phyloP scores from a whole-genome alignment of 2,888 invertebrate genomes.

The Agonopterix alstromeriana region DNA sequence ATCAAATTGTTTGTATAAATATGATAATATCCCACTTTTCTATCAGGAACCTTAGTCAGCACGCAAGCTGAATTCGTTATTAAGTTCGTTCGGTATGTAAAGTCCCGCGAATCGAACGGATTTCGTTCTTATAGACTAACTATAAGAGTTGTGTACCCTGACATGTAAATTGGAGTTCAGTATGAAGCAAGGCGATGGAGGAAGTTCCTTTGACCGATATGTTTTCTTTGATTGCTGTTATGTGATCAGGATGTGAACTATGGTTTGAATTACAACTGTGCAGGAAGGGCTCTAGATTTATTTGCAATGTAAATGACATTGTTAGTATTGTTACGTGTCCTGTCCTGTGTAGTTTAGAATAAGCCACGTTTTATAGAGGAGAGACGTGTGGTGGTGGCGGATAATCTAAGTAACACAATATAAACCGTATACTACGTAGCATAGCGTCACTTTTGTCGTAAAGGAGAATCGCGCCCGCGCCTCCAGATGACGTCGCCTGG shows the following conservation, averaged over 20 bases:
- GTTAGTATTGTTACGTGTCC: no score
- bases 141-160: no score
- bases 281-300: not conserved
- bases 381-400: no score
- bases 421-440: no score
- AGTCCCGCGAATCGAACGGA: no score
- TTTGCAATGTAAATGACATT: not conserved
- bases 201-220: slow-evolving; percentile 27
- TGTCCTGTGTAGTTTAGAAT: not conserved
- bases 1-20: slow-evolving; percentile 42
- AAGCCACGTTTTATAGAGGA: no score
- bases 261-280: not conserved
- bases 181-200: slow-evolving; percentile 18
- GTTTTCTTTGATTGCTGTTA: slow-evolving; percentile 19
- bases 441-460: no score
- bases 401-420: no score
- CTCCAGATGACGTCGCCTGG: no score
- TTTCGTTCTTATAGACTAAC: no score
- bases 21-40: slow-evolving; percentile 61
- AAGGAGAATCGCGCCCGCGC: no score
- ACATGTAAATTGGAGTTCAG: slow-evolving; percentile 11
- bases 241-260: slow-evolving; percentile 21
- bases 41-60: slow-evolving; percentile 49
- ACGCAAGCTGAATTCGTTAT: slow-evolving; percentile 50
- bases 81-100: slow-evolving; percentile 13